phyloP scores from a whole-genome alignment of 2,797 vertebrate genomes.

The Lithobates pipiens region DNA sequence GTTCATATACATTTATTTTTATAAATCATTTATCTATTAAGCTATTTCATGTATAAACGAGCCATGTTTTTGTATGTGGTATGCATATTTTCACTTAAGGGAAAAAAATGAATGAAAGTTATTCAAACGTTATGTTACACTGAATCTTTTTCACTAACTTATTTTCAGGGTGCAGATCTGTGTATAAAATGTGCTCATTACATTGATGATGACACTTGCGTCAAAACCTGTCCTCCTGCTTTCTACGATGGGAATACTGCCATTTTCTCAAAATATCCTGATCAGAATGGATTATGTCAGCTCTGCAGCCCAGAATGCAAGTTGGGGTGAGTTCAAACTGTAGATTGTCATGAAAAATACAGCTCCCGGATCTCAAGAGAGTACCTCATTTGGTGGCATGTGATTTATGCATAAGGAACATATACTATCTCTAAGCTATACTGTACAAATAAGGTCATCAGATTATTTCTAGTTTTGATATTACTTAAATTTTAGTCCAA shows the following conservation, averaged over 20 bases:
- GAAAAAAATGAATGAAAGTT: not conserved
- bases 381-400: too few species aligned
- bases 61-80: too few species aligned
- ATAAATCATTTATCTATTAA: too few species aligned
- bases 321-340: slow-evolving; percentile 79
- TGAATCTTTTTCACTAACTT: not conserved
- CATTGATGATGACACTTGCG: slow-evolving; percentile 86
- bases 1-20: too few species aligned
- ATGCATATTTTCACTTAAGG: too few species aligned
- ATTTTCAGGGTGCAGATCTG: slow-evolving; percentile 80
- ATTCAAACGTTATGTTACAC: not conserved
- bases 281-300: slow-evolving; percentile 77
- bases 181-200: slow-evolving; percentile 84
- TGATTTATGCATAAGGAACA: too few species aligned
- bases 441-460: too few species aligned
- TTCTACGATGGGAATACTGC: slow-evolving; percentile 79
- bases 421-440: too few species aligned
- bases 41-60: too few species aligned
- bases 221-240: slow-evolving; percentile 81
- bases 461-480: too few species aligned
- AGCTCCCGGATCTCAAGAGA: not conserved
- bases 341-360: not conserved
- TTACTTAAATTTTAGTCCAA: not conserved
- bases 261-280: slow-evolving; percentile 85
- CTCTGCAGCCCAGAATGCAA: slow-evolving; percentile 88